Evolutionary conservation across 2,113 vertebrate genomes (phyloP).

Genomic region (Caranx melampygus): DNA sequence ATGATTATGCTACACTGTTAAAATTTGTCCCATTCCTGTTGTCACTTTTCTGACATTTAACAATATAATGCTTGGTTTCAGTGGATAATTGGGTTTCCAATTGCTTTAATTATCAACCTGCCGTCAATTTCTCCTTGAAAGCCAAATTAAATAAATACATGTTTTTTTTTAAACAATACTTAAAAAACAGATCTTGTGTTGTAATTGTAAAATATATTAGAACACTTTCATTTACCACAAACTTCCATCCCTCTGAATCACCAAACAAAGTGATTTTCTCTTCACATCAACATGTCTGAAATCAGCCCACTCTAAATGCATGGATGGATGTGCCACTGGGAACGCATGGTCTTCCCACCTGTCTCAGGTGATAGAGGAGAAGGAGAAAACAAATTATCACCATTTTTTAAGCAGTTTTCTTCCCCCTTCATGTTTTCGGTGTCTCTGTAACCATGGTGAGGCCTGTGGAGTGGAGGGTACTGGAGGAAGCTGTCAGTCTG

Average conservation of each 20-base stretch:
- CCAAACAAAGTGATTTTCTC: constrained; percentile 41
- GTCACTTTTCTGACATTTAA: constrained; percentile 9
- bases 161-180: background rate
- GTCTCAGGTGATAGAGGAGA: constrained; percentile 47
- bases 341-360: constrained; percentile 46
- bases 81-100: constrained; percentile 20
- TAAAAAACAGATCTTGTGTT: background rate
- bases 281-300: constrained; percentile 12
- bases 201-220: background rate
- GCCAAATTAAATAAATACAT: background rate
- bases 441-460: constrained; percentile 51
- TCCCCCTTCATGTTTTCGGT: background rate
- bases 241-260: constrained; percentile 27
- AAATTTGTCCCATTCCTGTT: background rate
- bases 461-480: constrained; percentile 8
- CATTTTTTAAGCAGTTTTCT: constrained; percentile 4
- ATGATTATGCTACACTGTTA: background rate
- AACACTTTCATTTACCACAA: constrained; percentile 8
- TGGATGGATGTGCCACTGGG: constrained; percentile 29
- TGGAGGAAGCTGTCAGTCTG: constrained; percentile 40
- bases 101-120: background rate
- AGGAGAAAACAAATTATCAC: constrained; percentile 56
- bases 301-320: constrained; percentile 52
- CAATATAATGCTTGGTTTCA: constrained; percentile 9
- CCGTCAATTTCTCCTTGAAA: constrained; percentile 1